These are phyloP conservation scores for Carlito syrichta DNA, from an alignment of 2,113 vertebrate species.

Conservation along the genomic window DNA sequence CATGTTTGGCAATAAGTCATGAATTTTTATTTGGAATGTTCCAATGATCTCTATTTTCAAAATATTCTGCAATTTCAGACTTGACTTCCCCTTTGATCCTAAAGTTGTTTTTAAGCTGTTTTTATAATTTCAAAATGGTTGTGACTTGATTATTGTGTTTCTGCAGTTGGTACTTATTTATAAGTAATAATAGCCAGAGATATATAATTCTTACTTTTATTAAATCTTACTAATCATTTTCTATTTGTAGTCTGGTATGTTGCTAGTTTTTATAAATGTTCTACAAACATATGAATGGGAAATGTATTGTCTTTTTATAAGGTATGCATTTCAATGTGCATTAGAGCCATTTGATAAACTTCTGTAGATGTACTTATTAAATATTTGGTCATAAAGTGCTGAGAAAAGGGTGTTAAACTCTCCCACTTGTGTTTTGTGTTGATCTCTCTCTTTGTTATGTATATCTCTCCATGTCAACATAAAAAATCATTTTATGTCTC, in stretches of 20 bases:
- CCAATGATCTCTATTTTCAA: neutral
- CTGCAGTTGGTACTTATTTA: neutral
- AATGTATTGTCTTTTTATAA: neutral
- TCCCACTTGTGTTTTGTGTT: neutral
- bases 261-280: neutral
- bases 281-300: neutral
- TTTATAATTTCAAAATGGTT: neutral
- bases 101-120: neutral
- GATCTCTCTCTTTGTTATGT: neutral
- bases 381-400: neutral
- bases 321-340: neutral
- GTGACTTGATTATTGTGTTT: neutral
- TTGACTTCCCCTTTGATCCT: neutral
- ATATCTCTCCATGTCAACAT: neutral
- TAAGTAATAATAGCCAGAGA: neutral
- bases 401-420: neutral
- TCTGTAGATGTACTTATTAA: neutral
- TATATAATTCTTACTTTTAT: neutral
- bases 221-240: neutral
- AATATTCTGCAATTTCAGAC: neutral
- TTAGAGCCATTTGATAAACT: neutral
- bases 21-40: constrained; percentile 31
- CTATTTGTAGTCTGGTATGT: neutral
- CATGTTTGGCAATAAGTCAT: neutral
- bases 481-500: neutral